These are phyloP conservation scores for Platyscapa corneri DNA, from an alignment of 1,140 invertebrate genomes.

Conservation along the genomic window DNA sequence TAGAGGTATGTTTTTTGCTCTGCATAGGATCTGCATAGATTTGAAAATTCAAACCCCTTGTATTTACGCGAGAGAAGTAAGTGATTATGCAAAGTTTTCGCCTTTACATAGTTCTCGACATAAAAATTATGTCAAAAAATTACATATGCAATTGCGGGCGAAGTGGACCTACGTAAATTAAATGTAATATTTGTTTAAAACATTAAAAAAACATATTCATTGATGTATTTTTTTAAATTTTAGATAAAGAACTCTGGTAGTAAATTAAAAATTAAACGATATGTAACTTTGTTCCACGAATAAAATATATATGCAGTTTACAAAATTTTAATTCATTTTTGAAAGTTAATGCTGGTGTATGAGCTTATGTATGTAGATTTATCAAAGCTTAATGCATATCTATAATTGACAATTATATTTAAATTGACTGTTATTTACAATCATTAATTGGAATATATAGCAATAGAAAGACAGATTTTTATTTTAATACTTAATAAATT, in stretches of 20 bases:
- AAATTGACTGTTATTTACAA: no score
- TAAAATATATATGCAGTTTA: no score
- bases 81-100: slow-evolving; percentile 37
- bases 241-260: background rate
- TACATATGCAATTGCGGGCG: background rate
- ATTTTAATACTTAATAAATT: no score
- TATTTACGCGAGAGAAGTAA: slow-evolving; percentile 20
- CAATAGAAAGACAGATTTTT: no score
- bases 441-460: no score
- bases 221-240: background rate
- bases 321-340: no score
- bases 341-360: no score
- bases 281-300: background rate
- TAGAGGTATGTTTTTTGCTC: background rate
- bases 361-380: no score
- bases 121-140: slow-evolving; percentile 37
- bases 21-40: slow-evolving; percentile 34
- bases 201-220: background rate
- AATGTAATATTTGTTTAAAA: background rate
- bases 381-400: no score
- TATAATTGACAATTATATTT: no score
- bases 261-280: background rate
- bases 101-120: background rate
- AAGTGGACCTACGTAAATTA: background rate
- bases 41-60: slow-evolving; percentile 41